Conservation (phyloP, 1,140 invertebrate genomes). For the Contarinia nasturtii region DNA sequence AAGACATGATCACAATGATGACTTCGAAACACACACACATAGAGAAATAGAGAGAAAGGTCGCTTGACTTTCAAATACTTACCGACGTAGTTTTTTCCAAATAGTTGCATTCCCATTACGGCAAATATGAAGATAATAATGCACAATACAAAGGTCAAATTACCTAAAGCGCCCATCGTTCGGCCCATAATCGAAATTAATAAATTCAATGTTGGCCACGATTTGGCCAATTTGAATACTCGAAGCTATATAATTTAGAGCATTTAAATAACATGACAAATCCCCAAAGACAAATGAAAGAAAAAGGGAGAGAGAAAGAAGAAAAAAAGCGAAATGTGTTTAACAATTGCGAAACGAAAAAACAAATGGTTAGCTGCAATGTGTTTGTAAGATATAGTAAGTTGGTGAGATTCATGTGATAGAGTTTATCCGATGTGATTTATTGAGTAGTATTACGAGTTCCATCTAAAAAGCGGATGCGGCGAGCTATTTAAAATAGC, state of each 20-base stretch:
- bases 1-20: not conserved
- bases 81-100: slow-evolving; percentile 80
- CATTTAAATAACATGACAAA: not conserved
- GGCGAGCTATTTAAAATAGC: not conserved
- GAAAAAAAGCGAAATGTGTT: slow-evolving; percentile 3
- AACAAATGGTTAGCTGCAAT: not conserved
- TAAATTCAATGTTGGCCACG: slow-evolving; percentile 92
- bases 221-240: slow-evolving; percentile 96
- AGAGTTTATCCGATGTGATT: not conserved
- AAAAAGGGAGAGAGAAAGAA: slow-evolving; percentile 5
- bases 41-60: not conserved
- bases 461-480: not conserved
- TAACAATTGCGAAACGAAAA: not conserved
- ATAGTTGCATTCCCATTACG: slow-evolving; percentile 94
- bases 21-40: not conserved
- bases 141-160: slow-evolving; percentile 84
- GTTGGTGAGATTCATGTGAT: not conserved
- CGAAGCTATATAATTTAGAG: slow-evolving; percentile 46
- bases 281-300: slow-evolving; percentile 1
- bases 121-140: slow-evolving; percentile 98
- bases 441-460: not conserved
- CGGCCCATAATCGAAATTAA: slow-evolving; percentile 93
- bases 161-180: slow-evolving; percentile 90
- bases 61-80: slow-evolving; percentile 16
- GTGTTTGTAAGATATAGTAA: no score